Evolutionary conservation across 2,888 invertebrate species (phyloP).

Genomic region (Leptopilina syphax): DNA sequence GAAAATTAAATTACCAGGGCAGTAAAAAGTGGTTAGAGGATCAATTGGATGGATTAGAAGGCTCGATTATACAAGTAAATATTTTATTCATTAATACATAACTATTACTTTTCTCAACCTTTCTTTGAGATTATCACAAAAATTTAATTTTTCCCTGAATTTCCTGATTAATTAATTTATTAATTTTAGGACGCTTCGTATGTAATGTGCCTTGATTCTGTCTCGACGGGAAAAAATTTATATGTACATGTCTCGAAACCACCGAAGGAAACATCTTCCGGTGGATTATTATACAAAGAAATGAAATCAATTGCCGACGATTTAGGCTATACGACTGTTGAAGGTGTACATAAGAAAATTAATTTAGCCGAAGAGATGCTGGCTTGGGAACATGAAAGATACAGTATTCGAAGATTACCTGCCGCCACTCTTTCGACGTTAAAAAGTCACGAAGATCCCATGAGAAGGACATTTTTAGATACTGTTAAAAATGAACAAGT

Average conservation of each 20-base stretch:
- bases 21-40: constrained; percentile 98
- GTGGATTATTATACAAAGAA: constrained; percentile 83
- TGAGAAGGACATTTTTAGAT: constrained; percentile 83
- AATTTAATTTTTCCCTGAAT: too few relatives aligned
- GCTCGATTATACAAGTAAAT: constrained; percentile 84
- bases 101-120: not conserved
- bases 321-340: constrained; percentile 78
- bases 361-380: constrained; percentile 94
- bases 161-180: not conserved
- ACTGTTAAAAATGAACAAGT: constrained; percentile 79
- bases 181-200: constrained; percentile 88
- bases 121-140: too few relatives aligned
- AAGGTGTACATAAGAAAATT: constrained; percentile 95
- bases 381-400: constrained; percentile 98
- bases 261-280: constrained; percentile 90
- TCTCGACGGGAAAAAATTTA: constrained; percentile 83
- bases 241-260: constrained; percentile 98
- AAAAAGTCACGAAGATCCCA: constrained; percentile 82
- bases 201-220: constrained; percentile 92
- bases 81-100: constrained; percentile 14
- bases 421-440: constrained; percentile 94
- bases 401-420: constrained; percentile 93
- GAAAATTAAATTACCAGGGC: constrained; percentile 96
- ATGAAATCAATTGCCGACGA: constrained; percentile 79
- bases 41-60: constrained; percentile 88